Conservation (phyloP, 2,113 vertebrate genomes). For the Notothenia coriiceps region DNA sequence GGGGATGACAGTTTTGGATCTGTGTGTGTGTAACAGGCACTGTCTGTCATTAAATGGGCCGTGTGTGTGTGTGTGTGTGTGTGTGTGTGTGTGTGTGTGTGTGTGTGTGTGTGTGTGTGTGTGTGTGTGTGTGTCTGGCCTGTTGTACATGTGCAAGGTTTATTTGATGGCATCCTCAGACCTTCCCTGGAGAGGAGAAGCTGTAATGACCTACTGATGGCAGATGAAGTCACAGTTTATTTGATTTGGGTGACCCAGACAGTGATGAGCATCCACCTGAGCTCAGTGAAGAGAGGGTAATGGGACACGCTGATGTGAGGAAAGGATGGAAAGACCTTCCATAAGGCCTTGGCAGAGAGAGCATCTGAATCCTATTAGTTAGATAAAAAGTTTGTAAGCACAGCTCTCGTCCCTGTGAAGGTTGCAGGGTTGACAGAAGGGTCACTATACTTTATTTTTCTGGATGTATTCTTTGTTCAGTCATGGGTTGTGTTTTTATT, state of each 20-base stretch:
- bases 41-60: slow-evolving; percentile 62
- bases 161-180: slow-evolving; percentile 35
- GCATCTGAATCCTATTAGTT: slow-evolving; percentile 17
- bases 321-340: slow-evolving; percentile 24
- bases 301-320: slow-evolving; percentile 15
- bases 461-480: not conserved
- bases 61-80: too few relatives aligned
- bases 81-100: too few relatives aligned
- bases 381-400: not conserved
- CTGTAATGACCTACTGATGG: slow-evolving; percentile 38
- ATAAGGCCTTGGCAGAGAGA: slow-evolving; percentile 22
- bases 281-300: not conserved
- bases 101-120: not conserved
- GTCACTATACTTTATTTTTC: slow-evolving; percentile 4
- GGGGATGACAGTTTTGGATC: slow-evolving; percentile 53
- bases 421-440: slow-evolving; percentile 13
- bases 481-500: not conserved
- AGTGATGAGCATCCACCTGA: slow-evolving; percentile 12
- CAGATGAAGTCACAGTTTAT: slow-evolving; percentile 24
- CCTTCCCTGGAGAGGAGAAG: slow-evolving; percentile 14
- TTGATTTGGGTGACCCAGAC: slow-evolving; percentile 23
- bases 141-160: slow-evolving; percentile 11
- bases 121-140: slow-evolving; percentile 27
- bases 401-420: slow-evolving; percentile 7
- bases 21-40: slow-evolving; percentile 28